Base-by-base conservation (phyloP, 2,888 invertebrate species). In the Aphidoletes aphidimyza region DNA sequence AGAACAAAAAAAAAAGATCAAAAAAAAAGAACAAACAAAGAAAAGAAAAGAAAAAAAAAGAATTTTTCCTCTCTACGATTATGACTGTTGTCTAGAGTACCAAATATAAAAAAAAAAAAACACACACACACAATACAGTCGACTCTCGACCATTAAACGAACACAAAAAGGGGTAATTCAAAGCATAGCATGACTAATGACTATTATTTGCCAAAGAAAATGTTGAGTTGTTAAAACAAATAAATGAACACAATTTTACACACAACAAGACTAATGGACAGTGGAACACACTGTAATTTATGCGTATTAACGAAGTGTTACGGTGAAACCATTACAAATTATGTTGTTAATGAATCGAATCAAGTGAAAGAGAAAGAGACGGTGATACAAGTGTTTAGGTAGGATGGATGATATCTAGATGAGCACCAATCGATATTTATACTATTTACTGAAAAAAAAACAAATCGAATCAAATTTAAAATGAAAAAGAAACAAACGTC, bases 161-260 rank as follows among this genome's bases (percentile, higher is more conserved):
- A 69, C 26, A 69, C n/a, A 39, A n/a, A n/a, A n/a, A 47, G 30
- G 69, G 69, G 69, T 54, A 54, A 54, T 54, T 54, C 54, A 26
- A 54, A 8, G 34, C n/a, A n/a, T 69, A 69, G 30, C 19, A 6
- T 26, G 11, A 54, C 69, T 69, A 69, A 69, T 69, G 69, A 69
- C 14, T 69, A 69, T 69, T 30, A 69, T 69, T 30, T 69, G 34
- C 69, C 8, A 69, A 69, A 30, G 14, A 69, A 69, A 69, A 69
- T 54, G 54, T 54, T 54, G 22, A 30, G 69, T 69, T 69, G 69
- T 69, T 9, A 17, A 34, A 54, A 54, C 1, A 54, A 69, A 34
- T 69, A 14, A 69, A 69, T 69, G 69, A 34, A 69, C 26, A 69
- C 14, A 30, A 69, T 30, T 69, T 69, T 34, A 69, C 69, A 69